Evolutionary conservation across 2,888 invertebrate genomes (phyloP), one percentile per base, ranked within the genome.

Genomic region (Craniophora ligustri): DNA sequence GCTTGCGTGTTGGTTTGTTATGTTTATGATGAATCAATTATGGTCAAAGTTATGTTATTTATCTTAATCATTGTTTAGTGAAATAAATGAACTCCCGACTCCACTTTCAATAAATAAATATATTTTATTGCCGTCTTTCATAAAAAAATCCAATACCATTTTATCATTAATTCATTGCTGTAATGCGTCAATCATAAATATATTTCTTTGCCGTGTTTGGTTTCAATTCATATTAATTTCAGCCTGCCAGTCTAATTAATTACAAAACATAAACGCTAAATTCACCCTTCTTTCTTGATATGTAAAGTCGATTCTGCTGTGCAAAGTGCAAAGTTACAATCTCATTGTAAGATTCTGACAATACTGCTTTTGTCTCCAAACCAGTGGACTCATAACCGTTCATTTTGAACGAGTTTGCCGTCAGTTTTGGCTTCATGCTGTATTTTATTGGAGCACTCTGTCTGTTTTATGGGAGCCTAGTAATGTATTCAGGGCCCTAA

Each of bases 381-480:
- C 7, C 14, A 28, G 28, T 59, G 35, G 44, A 31, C 35, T 28
- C 13, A 21, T 26, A 10, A 34, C 6, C 23, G 19, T 49, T 42
- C 13, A 49, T 60, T 60, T 60, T 1, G 16, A 4, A 30, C 5
- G 3, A 16, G 16, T 6, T 36, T 19, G 13, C 8, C 13, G 21
- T 38, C 13, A 28, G 15, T 46, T 45, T 11, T 2, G 11, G 16
- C 11, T 36, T 40, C 28, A 35, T 26, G 3, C 5, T 16, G n/a
- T 26, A 21, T 35, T 57, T 58, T 40, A 57, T 58, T 26, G 4
- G 19, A 57, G 4, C 5, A 5, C 11, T 57, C 11, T 11, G 13
- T 44, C 8, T 15, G 21, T 26, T 55, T 39, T 18, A 42, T 42
- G 38, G 2, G 5, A 18, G 2, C 18, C 14, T 38, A n/a, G 28